phyloP scores from a whole-genome alignment of 2,888 invertebrate genomes.

The Drosophila neotestacea region DNA sequence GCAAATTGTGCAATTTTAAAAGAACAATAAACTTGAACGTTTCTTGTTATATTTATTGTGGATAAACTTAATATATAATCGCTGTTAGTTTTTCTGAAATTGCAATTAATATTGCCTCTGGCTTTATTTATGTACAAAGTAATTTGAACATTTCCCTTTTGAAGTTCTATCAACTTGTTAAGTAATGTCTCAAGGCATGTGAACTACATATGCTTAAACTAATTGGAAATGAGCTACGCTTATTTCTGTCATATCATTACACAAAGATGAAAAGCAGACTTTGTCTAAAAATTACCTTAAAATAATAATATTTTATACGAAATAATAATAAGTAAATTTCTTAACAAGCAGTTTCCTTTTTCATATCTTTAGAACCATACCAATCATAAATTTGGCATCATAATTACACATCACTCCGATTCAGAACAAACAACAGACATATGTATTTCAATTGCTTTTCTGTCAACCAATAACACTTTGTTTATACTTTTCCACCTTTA shows the following conservation, averaged over 20 bases:
- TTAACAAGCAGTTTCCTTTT: no score
- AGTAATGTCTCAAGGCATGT: not conserved
- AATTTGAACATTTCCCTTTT: not conserved
- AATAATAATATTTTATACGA: no score
- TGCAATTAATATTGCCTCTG: not conserved
- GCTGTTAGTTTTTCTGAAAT: constrained; percentile 2
- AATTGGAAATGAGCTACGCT: not conserved
- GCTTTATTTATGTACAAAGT: not conserved
- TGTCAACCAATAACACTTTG: no score
- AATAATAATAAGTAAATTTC: no score
- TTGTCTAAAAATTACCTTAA: no score
- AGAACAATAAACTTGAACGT: constrained; percentile 1
- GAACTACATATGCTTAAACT: not conserved
- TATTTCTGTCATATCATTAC: not conserved
- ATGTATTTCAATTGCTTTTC: no score
- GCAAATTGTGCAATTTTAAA: constrained; percentile 11
- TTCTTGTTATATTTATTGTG: constrained; percentile 1
- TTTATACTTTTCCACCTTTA: not conserved
- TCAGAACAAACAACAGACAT: no score
- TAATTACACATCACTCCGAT: no score
- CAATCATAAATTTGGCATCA: no score
- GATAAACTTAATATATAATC: constrained; percentile 1
- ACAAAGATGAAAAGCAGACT: not conserved
- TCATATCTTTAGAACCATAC: no score
- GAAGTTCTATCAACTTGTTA: not conserved